These are phyloP conservation scores for Schizaphis graminum DNA, from an alignment of 2,888 invertebrate genomes.

Conservation along the genomic window DNA sequence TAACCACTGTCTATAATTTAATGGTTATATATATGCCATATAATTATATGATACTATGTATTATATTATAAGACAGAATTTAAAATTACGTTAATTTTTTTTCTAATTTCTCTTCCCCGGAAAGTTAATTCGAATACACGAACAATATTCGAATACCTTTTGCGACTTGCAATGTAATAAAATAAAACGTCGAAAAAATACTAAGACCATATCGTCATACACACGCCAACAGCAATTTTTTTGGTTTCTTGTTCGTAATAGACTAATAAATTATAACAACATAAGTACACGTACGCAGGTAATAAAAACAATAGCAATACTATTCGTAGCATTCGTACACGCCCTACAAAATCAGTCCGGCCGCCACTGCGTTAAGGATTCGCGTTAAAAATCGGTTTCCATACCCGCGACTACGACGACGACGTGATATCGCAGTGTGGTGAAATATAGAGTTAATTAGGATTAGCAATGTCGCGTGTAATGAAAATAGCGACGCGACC, in stretches of 20 bases:
- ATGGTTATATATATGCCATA: neutral
- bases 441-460: slow-evolving; percentile 63
- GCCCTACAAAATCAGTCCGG: neutral
- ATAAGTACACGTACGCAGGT: neutral
- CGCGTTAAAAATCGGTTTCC: slow-evolving; percentile 39
- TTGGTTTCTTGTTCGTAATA: neutral
- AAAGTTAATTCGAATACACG: neutral
- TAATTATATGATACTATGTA: neutral
- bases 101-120: too few relatives aligned
- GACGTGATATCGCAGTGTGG: slow-evolving; percentile 31
- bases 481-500: slow-evolving; percentile 53
- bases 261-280: neutral
- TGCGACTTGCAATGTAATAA: neutral
- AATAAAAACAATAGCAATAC: neutral
- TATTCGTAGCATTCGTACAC: neutral
- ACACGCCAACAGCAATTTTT: neutral
- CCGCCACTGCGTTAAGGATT: neutral
- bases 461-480: slow-evolving; percentile 63
- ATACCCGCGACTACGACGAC: neutral
- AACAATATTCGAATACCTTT: neutral
- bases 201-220: neutral
- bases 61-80: neutral
- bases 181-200: neutral
- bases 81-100: neutral
- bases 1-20: neutral